These are phyloP conservation scores for Drosophila nigromelanica DNA, from an alignment of 1,140 invertebrate species.

Conservation along the genomic window DNA sequence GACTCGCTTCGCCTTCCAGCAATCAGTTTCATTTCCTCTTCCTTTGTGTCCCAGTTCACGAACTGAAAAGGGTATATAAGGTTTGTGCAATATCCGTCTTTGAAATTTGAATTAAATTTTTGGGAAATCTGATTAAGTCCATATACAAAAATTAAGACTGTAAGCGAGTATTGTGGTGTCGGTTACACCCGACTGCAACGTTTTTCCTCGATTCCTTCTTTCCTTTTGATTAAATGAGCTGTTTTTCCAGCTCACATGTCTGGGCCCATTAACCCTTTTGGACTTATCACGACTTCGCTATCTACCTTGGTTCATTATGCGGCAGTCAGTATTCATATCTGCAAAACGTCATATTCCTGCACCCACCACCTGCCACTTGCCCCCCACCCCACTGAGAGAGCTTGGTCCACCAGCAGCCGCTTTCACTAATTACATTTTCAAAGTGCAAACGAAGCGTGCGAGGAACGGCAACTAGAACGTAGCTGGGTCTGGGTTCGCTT, in stretches of 20 bases:
- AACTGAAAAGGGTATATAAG: no score
- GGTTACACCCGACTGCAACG: no score
- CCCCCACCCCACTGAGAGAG: not conserved
- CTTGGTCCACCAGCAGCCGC: slow-evolving; percentile 40
- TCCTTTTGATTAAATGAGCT: slow-evolving; percentile 47
- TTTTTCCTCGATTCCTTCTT: slow-evolving; percentile 1
- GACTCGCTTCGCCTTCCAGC: slow-evolving; percentile 28
- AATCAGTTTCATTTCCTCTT: slow-evolving; percentile 29
- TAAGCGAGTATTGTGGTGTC: no score
- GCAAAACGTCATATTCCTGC: slow-evolving; percentile 39
- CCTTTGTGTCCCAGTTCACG: not conserved
- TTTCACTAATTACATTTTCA: slow-evolving; percentile 80
- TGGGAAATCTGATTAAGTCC: no score
- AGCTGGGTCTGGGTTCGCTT: slow-evolving; percentile 43
- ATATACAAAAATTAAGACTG: no score
- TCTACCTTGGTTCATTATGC: slow-evolving; percentile 73
- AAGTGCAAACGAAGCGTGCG: slow-evolving; percentile 77
- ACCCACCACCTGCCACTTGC: not conserved
- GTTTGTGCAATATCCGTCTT: no score
- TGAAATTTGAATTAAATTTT: no score
- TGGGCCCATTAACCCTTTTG: slow-evolving; percentile 70
- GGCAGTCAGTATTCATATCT: slow-evolving; percentile 66
- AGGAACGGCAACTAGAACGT: slow-evolving; percentile 26
- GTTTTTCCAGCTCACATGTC: slow-evolving; percentile 59
- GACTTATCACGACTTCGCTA: slow-evolving; percentile 50